A percentile compares a stretch with the other conserved stretches of the same genome.
Conservation (phyloP, 2,113 vertebrate species). For the Turnix velox region DNA sequence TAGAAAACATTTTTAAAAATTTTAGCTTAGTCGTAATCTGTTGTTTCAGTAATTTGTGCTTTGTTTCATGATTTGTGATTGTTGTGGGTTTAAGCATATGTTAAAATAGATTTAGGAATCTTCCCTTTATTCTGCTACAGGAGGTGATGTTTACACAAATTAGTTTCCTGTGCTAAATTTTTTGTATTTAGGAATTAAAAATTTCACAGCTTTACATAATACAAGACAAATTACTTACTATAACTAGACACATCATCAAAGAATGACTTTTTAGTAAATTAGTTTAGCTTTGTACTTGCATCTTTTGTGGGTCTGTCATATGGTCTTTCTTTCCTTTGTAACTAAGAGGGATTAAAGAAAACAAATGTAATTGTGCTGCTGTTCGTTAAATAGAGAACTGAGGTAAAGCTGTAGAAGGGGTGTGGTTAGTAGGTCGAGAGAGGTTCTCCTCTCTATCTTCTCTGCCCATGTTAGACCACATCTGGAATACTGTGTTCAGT, state of each 20-base stretch:
- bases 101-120: neutral
- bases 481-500: no score
- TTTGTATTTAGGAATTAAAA: neutral
- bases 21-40: neutral
- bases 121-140: neutral
- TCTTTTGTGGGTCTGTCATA: neutral
- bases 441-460: no score
- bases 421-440: no score
- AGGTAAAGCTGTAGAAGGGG: neutral
- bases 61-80: no score
- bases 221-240: neutral
- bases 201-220: neutral
- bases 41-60: no score
- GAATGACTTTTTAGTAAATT: neutral
- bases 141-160: neutral
- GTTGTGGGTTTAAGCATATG: neutral
- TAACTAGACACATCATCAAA: neutral
- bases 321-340: neutral
- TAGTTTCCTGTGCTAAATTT: neutral
- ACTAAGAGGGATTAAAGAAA: neutral
- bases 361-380: rapidly evolving
- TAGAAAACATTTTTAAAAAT: neutral
- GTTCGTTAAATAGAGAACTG: neutral
- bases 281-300: neutral
- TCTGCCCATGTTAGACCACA: no score